Percentiles rank a stretch among this genome's conserved stretches.
These are phyloP conservation scores for Intellagama lesueurii DNA, from an alignment of 2,797 vertebrate species.

Conservation along the genomic window DNA sequence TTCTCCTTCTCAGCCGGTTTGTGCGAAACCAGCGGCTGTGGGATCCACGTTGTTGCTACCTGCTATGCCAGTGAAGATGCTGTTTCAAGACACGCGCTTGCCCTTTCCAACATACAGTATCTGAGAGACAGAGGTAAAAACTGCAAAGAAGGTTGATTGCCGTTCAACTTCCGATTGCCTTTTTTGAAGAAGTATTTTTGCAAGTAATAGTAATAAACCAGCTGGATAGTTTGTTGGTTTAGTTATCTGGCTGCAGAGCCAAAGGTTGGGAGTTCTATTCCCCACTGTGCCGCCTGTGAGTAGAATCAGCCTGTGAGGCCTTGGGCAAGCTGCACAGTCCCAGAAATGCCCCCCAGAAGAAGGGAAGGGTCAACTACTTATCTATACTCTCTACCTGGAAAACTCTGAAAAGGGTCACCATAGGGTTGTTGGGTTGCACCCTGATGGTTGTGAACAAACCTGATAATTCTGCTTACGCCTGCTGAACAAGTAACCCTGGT, in stretches of 20 bases:
- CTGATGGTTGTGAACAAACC: too few relatives aligned
- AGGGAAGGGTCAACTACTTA: too few relatives aligned
- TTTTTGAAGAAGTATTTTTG: not conserved
- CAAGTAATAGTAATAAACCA: too few relatives aligned
- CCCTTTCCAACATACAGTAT: constrained; percentile 77
- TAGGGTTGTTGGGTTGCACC: not conserved
- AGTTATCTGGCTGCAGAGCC: too few relatives aligned
- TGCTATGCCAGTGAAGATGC: constrained; percentile 82
- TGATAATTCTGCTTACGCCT: not conserved
- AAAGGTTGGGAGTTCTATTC: too few relatives aligned
- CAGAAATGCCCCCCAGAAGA: too few relatives aligned
- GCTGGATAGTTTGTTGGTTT: too few relatives aligned
- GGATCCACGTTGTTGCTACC: constrained; percentile 82
- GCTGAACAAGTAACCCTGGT: not conserved
- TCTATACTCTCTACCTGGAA: too few relatives aligned
- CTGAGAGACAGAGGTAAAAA: constrained; percentile 84
- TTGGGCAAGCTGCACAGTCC: too few relatives aligned
- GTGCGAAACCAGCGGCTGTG: constrained; percentile 64
- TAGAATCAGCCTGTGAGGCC: too few relatives aligned
- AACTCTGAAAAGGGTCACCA: too few relatives aligned
- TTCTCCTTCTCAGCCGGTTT: constrained; percentile 90
- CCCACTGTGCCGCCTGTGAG: too few relatives aligned
- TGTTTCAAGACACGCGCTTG: constrained; percentile 71
- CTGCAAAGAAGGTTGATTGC: not conserved
- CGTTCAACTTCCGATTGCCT: not conserved